A percentile compares a stretch with the other conserved stretches of the same genome.
These are phyloP conservation scores for Bungarus multicinctus DNA, from an alignment of 2,113 vertebrate species.

Conservation along the genomic window DNA sequence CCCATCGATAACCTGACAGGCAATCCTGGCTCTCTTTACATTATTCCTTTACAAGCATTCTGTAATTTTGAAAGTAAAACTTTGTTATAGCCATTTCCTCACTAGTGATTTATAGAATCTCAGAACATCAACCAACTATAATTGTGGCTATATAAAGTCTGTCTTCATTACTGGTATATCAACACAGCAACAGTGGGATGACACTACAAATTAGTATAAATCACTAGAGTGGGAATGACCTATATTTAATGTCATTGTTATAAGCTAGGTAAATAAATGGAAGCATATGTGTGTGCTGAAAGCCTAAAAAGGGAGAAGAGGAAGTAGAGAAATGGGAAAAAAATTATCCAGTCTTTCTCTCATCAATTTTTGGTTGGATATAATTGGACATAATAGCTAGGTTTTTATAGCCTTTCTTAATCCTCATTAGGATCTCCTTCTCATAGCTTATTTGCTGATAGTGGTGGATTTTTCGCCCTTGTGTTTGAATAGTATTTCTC, in stretches of 20 bases:
- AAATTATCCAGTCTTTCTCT: not conserved
- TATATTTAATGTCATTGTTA: not conserved
- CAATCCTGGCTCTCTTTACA: not conserved
- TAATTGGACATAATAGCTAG: not conserved
- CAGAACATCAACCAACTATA: not conserved
- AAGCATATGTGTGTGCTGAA: not conserved
- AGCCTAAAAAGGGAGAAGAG: not conserved
- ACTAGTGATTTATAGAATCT: not conserved
- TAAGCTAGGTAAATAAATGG: not conserved
- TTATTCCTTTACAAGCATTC: not conserved
- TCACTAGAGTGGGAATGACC: not conserved
- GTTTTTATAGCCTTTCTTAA: not conserved
- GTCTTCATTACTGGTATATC: not conserved
- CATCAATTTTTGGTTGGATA: not conserved
- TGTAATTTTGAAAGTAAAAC: not conserved
- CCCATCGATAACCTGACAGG: not conserved
- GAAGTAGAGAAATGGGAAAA: not conserved
- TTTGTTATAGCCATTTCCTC: not conserved
- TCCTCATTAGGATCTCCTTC: not conserved
- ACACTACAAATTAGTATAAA: not conserved
- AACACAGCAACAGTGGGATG: not conserved
- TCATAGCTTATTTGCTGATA: not conserved
- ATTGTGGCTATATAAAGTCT: not conserved
- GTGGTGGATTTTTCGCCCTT: not conserved
- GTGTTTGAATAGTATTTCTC: not conserved